phyloP scores from a whole-genome alignment of 2,113 vertebrate species.

The Agapornis roseicollis region DNA sequence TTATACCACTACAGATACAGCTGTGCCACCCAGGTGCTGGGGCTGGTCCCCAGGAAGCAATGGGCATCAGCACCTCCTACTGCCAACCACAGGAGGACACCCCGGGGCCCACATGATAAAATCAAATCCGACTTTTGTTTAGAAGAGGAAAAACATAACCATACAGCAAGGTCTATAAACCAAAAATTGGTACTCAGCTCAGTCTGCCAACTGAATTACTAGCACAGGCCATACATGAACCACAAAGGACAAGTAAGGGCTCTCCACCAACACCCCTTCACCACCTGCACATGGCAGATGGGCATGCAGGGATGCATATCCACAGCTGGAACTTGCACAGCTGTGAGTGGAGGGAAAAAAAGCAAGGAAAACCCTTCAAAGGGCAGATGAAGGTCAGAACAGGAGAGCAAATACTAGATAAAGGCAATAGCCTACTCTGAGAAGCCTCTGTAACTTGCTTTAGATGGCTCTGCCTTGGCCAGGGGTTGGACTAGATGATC shows the following conservation, averaged over 20 bases:
- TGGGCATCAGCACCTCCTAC: neutral
- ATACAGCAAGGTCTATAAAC: neutral
- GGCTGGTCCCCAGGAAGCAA: neutral
- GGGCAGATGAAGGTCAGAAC: neutral
- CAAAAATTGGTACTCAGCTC: neutral
- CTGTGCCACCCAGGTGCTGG: fast-evolving
- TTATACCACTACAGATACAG: fast-evolving
- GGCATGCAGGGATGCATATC: fast-evolving
- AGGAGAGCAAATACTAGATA: neutral
- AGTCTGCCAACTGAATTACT: neutral
- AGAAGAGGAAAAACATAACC: neutral
- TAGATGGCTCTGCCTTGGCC: neutral
- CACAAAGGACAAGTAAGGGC: fast-evolving
- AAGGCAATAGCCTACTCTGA: neutral
- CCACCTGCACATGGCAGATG: fast-evolving
- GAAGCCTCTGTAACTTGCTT: neutral
- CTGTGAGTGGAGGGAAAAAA: neutral
- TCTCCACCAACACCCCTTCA: neutral
- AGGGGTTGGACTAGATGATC: neutral
- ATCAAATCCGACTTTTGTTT: neutral
- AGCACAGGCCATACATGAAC: neutral
- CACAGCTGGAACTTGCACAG: neutral
- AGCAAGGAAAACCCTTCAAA: neutral
- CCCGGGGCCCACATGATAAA: neutral
- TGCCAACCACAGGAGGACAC: neutral